Evolutionary conservation across 2,113 vertebrate genomes (phyloP).

Genomic region (Upupa epops): DNA sequence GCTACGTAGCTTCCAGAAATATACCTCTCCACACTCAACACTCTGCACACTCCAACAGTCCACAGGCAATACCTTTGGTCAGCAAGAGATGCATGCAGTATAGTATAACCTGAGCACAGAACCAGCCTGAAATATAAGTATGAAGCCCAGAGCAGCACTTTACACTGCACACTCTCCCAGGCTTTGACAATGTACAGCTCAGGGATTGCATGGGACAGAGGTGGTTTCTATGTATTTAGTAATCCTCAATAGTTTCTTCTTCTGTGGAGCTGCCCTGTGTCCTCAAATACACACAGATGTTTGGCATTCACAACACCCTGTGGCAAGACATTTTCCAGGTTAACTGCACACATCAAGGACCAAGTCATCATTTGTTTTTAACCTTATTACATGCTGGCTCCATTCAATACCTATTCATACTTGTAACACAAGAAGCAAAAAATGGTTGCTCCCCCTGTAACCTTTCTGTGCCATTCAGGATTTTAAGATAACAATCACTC

Average conservation of each 20-base stretch:
- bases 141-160: neutral
- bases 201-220: neutral
- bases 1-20: neutral
- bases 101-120: neutral
- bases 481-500: neutral
- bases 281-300: neutral
- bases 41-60: neutral
- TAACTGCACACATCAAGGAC: constrained; percentile 41
- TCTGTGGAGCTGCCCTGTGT: neutral
- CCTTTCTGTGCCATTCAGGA: neutral
- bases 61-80: neutral
- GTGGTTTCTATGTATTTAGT: neutral
- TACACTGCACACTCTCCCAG: neutral
- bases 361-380: neutral
- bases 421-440: neutral
- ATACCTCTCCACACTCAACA: neutral
- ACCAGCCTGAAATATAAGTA: neutral
- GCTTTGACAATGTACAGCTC: neutral
- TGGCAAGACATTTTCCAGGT: constrained; percentile 1
- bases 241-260: neutral
- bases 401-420: neutral
- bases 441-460: neutral
- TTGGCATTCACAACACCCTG: neutral
- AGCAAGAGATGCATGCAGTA: neutral
- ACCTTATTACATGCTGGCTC: neutral